Evolutionary conservation across 2,888 invertebrate species (phyloP), one percentile per base, ranked within the genome.

Genomic region (Philaethria dido): DNA sequence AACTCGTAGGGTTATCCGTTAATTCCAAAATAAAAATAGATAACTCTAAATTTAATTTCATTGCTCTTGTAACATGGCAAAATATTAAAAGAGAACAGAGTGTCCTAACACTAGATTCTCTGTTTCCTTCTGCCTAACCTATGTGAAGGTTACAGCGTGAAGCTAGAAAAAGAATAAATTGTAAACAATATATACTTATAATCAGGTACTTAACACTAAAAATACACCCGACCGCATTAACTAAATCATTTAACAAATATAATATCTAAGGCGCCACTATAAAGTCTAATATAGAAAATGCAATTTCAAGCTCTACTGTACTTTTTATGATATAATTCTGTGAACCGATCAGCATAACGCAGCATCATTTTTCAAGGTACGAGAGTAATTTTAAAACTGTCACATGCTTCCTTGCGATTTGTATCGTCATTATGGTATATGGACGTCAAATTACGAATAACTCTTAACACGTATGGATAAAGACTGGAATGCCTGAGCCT

Each of bases 351-450:
- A 68, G 69, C 22, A n/a, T 42, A 64, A 22, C 68, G 50, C 39
- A 48, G 54, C 68, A 77, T 78, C 80, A 84, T 85, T 83, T 81
- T 81, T 84, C 83, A 81, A 73, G 72, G 65, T 62, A 71, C 70
- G 64, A 66, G 72, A 64, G 78, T 78, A 80, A 84, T 84, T 82
- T 81, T 71, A 75, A 78, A 81, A 80, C 81, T 84, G 84, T 84
- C 85, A 80, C 78, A 81, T 75, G 79, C 75, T 75, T 61, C 71
- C 76, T 76, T 71, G 68, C 76, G 77, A 81, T 78, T 80, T 77
- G 69, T 62, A 72, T 73, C 78, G 76, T 80, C 78, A 80, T 81
- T 82, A 81, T 71, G 42, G 39, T 45, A 25, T 45, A 16, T 36
- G 55, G 65, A 59, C 45, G 54, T 25, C 11, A 61, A 44, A 45